These are phyloP conservation scores for Hyphantria cunea DNA, from an alignment of 1,140 invertebrate genomes.

Conservation along the genomic window DNA sequence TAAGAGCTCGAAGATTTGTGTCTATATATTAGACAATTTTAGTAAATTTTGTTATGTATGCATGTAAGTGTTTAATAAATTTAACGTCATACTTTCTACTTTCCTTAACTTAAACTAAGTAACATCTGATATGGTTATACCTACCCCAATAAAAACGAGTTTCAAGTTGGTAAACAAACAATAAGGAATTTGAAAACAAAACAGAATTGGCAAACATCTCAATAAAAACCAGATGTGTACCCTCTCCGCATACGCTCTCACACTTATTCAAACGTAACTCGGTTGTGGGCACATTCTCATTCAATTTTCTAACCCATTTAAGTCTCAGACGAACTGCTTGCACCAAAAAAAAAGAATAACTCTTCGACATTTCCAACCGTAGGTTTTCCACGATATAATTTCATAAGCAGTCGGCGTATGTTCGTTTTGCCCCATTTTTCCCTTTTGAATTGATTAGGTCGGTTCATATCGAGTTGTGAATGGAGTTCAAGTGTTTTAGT, in stretches of 20 bases:
- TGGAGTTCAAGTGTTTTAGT: conserved; percentile 59
- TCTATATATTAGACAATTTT: too few species aligned
- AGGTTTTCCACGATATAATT: conserved; percentile 76
- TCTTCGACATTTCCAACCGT: conserved; percentile 57
- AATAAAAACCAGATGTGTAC: conserved; percentile 41
- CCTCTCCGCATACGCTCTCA: conserved; percentile 48
- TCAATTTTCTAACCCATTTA: conserved; percentile 81
- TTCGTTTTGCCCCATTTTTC: conserved; percentile 69
- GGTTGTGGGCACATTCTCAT: conserved; percentile 60
- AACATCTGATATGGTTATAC: too few species aligned
- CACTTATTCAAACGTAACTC: conserved; percentile 66
- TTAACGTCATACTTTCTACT: too few species aligned
- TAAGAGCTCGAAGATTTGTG: too few species aligned
- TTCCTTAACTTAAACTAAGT: too few species aligned
- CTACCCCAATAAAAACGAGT: not conserved
- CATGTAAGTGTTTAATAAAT: too few species aligned
- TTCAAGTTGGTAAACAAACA: conserved; percentile 4
- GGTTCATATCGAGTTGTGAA: conserved; percentile 72
- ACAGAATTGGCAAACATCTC: conserved; percentile 38
- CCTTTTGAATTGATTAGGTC: conserved; percentile 77
- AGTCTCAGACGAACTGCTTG: conserved; percentile 70
- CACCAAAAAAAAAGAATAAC: conserved; percentile 56
- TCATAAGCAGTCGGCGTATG: conserved; percentile 71
- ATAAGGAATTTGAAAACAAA: conserved; percentile 31
- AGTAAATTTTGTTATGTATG: too few species aligned